Conservation (phyloP, 1,140 invertebrate genomes). For the Meteorus sp. region DNA sequence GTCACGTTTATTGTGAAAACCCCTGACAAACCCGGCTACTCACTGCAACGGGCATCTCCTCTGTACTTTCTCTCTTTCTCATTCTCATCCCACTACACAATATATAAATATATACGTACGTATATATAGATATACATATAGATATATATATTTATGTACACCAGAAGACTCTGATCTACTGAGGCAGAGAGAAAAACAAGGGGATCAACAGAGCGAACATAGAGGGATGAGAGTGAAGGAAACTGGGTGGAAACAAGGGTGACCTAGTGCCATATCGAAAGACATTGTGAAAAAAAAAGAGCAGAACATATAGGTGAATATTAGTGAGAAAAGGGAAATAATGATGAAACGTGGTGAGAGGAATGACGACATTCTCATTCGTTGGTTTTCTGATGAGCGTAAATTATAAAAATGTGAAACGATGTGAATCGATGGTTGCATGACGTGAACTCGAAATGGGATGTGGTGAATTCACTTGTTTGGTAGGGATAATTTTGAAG, state of each 20-base stretch:
- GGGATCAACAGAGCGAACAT: slow-evolving; percentile 10
- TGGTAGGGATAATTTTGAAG: no score
- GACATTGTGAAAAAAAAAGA: background rate
- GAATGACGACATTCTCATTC: no score
- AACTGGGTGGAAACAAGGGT: background rate
- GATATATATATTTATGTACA: background rate
- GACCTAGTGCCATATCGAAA: slow-evolving; percentile 3
- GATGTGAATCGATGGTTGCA: no score
- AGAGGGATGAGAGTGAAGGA: slow-evolving; percentile 1
- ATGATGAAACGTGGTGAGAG: no score
- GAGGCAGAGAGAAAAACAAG: slow-evolving; percentile 13
- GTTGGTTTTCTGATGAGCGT: no score
- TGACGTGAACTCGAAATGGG: no score
- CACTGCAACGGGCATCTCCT: background rate
- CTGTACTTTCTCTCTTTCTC: background rate
- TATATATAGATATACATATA: background rate
- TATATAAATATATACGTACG: background rate
- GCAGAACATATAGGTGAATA: background rate
- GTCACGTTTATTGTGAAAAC: slow-evolving; percentile 20
- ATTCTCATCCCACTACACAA: slow-evolving; percentile 1
- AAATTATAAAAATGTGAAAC: no score
- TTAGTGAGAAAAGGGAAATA: no score
- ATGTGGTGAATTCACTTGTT: no score
- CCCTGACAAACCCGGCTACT: background rate
- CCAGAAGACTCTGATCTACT: slow-evolving; percentile 17